Conservation (phyloP, 1,140 invertebrate genomes). For the Microplitis mediator region DNA sequence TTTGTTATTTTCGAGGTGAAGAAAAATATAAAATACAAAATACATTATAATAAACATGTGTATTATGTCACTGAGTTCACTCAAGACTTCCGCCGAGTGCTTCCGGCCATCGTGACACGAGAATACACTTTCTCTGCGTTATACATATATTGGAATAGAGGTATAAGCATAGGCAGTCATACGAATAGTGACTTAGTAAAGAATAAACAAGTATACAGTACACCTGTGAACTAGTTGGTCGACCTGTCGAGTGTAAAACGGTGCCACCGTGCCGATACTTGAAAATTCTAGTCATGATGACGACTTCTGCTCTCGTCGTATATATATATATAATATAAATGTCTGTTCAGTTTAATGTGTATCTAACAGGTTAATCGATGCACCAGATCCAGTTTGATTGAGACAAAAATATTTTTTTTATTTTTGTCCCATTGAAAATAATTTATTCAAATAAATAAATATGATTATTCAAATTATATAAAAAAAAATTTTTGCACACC, state of each 20-base stretch:
- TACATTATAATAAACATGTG: too few species aligned
- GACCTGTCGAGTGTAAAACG: slow-evolving; percentile 1
- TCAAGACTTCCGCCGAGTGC: not conserved
- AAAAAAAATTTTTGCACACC: too few species aligned
- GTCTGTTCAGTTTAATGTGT: too few species aligned
- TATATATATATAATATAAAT: not conserved
- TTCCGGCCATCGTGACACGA: too few species aligned
- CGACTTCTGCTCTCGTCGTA: not conserved
- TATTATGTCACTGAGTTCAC: too few species aligned
- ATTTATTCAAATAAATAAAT: too few species aligned
- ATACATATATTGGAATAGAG: not conserved
- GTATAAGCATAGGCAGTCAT: not conserved
- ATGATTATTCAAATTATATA: too few species aligned
- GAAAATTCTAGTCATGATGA: slow-evolving; percentile 10
- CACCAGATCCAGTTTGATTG: slow-evolving; percentile 10
- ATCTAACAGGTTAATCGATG: slow-evolving; percentile 6
- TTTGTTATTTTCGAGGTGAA: too few species aligned
- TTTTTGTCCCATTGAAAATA: not conserved
- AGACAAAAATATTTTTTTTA: not conserved
- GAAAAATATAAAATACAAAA: too few species aligned
- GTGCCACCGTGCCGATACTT: slow-evolving; percentile 7
- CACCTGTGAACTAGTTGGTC: slow-evolving; percentile 6
- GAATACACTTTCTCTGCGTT: not conserved
- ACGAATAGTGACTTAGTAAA: not conserved
- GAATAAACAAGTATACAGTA: not conserved